Conservation (phyloP, 2,113 vertebrate genomes). For the Columba livia region DNA sequence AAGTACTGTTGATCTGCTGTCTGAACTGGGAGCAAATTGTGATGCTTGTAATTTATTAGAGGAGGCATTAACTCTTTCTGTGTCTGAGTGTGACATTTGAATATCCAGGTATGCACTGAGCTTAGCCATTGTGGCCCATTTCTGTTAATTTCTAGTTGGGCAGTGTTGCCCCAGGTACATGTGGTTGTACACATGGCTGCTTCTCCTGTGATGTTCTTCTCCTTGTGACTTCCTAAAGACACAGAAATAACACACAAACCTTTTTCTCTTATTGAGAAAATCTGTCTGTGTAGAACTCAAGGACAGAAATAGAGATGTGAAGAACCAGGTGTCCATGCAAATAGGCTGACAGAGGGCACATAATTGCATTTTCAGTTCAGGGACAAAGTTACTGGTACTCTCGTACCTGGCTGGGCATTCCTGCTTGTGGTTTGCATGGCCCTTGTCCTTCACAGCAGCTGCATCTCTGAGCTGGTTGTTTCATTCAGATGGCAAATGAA, state of each 20-base stretch:
- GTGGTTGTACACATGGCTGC: accelerated
- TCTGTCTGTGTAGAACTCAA: not conserved
- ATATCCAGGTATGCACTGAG: not conserved
- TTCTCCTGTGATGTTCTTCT: not conserved
- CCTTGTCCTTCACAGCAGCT: not conserved
- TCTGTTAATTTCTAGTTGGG: not conserved
- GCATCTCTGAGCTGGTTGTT: not conserved
- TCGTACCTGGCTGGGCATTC: not conserved
- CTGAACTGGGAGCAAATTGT: not conserved
- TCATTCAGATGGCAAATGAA: not conserved
- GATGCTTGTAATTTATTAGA: not conserved
- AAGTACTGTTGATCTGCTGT: conserved; percentile 4
- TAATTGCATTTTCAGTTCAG: not conserved
- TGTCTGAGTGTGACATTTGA: not conserved
- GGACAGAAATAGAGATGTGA: not conserved
- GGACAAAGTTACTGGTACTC: not conserved
- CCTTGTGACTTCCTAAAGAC: not conserved
- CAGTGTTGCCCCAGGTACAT: not conserved
- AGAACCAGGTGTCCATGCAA: not conserved
- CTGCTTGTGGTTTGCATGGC: not conserved
- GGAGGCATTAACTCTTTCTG: not conserved
- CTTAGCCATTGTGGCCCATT: not conserved
- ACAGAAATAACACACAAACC: not conserved
- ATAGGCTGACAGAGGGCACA: not conserved
- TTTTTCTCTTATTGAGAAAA: not conserved